phyloP scores from a whole-genome alignment of 2,113 vertebrate species.

The Trematocara unimaculatum region DNA sequence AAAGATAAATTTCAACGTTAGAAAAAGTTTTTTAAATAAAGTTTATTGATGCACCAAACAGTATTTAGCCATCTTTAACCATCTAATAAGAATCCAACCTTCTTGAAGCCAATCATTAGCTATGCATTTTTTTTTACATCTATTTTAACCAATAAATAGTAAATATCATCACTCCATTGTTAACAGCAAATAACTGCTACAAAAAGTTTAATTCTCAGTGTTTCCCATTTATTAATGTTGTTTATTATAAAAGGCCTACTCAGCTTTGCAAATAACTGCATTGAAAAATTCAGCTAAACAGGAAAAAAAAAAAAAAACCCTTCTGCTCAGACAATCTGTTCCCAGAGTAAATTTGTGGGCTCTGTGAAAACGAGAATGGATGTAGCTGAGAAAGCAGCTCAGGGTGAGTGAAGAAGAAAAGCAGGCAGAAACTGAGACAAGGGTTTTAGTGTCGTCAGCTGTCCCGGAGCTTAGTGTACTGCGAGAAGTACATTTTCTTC shows the following conservation, averaged over 20 bases:
- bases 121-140: neutral
- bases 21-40: neutral
- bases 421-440: neutral
- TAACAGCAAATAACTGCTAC: neutral
- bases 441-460: conserved; percentile 42
- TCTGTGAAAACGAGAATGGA: neutral
- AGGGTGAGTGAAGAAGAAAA: neutral
- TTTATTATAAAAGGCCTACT: neutral
- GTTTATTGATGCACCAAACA: neutral
- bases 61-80: neutral
- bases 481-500: conserved; percentile 16
- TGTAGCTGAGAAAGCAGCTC: neutral
- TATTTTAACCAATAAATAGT: neutral
- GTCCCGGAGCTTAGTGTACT: neutral
- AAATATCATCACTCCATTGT: neutral
- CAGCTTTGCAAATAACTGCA: neutral
- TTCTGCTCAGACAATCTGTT: neutral
- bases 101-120: neutral
- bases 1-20: neutral
- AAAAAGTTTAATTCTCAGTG: neutral
- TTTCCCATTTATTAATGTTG: neutral
- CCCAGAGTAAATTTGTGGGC: neutral
- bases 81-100: neutral
- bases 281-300: neutral
- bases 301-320: rapidly evolving